Conservation (phyloP, 1,140 invertebrate species). For the Delia radicum region DNA sequence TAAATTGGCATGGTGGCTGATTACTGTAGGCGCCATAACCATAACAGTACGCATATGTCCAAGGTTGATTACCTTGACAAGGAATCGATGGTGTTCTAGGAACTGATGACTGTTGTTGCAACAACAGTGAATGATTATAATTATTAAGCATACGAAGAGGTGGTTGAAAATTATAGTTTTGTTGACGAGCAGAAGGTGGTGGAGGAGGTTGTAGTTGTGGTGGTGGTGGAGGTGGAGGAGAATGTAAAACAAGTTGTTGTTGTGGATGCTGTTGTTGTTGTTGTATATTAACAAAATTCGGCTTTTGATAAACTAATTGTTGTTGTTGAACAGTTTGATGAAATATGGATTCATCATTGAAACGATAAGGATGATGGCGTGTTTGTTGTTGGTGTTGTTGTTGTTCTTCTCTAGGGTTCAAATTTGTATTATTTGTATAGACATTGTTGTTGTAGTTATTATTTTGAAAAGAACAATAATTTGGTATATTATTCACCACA, state of each 20-base stretch:
- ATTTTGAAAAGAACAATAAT: not conserved
- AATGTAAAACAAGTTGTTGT: conserved; percentile 8
- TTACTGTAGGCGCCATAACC: conserved; percentile 56
- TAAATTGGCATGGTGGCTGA: conserved; percentile 62
- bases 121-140: not conserved
- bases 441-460: conserved; percentile 3
- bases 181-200: not conserved
- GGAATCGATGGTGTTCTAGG: conserved; percentile 42
- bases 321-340: not conserved
- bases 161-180: not conserved
- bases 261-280: not conserved
- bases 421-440: not conserved
- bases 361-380: conserved; percentile 20
- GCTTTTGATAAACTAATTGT: not conserved
- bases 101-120: not conserved
- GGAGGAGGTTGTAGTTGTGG: not conserved
- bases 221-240: not conserved
- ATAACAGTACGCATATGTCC: conserved; percentile 66
- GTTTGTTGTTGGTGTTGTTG: conserved; percentile 26
- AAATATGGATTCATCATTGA: not conserved
- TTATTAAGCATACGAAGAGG: not conserved
- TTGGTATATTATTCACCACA: not conserved
- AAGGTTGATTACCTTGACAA: conserved; percentile 60
- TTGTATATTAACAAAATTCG: not conserved
- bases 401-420: too few relatives aligned